Evolutionary conservation across 2,113 vertebrate species (phyloP).

Genomic region (Alligator sinensis): DNA sequence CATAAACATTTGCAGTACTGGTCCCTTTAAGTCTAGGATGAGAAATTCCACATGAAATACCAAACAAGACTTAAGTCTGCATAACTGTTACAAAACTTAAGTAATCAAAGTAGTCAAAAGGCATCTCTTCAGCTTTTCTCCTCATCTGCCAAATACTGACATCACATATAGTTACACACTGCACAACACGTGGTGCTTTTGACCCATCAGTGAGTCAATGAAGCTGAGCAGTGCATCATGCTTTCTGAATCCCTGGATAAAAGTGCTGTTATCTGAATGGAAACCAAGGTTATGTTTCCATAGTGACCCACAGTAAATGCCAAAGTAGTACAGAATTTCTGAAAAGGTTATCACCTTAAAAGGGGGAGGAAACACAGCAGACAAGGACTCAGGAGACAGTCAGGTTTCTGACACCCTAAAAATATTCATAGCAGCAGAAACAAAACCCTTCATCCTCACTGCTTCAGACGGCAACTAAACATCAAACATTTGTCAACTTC

Average conservation of each 20-base stretch:
- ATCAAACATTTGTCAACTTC: neutral
- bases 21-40: neutral
- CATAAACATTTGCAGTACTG: neutral
- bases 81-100: too few relatives aligned
- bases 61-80: neutral
- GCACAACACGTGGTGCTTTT: neutral
- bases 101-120: neutral
- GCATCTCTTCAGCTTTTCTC: neutral
- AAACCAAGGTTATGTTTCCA: neutral
- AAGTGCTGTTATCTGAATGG: neutral
- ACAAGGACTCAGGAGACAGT: neutral
- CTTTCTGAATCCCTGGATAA: neutral
- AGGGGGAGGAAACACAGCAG: too few relatives aligned
- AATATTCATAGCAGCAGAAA: neutral
- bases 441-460: neutral
- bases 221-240: neutral
- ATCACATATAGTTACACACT: neutral
- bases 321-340: neutral
- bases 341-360: neutral
- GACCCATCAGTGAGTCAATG: accelerated
- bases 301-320: neutral
- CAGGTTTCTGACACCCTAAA: neutral
- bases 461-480: neutral
- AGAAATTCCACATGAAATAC: neutral
- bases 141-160: neutral